Evolutionary conservation across 1,140 invertebrate genomes (phyloP).

Genomic region (Aplysia californica): DNA sequence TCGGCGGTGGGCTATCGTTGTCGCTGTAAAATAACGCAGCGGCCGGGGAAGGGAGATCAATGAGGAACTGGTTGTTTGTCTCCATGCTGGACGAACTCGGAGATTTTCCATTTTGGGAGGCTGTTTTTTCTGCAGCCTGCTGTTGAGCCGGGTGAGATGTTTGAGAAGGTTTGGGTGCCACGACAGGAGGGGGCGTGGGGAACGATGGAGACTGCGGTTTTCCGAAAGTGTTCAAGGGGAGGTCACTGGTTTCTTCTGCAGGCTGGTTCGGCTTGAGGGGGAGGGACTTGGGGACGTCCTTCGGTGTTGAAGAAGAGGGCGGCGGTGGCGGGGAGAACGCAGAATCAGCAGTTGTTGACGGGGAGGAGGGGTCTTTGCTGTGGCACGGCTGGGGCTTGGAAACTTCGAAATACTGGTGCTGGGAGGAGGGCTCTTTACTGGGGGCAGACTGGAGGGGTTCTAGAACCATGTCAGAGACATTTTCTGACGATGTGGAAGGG

Average conservation of each 20-base stretch:
- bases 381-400: constrained; percentile 25
- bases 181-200: no score
- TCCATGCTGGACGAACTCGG: neutral
- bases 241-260: neutral
- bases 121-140: neutral
- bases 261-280: neutral
- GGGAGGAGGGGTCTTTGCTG: no score
- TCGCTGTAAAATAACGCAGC: constrained; percentile 46
- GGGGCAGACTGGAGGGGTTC: neutral
- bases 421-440: neutral
- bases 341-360: no score
- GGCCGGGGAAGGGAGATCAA: constrained; percentile 49
- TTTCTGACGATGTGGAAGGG: neutral
- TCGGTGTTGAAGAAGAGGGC: no score
- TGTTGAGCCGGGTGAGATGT: neutral
- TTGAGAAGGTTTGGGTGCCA: no score
- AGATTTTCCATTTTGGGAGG: neutral
- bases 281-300: neutral
- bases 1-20: constrained; percentile 34
- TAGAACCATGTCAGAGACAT: neutral
- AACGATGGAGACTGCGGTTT: neutral
- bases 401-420: constrained; percentile 22
- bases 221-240: neutral
- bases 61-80: constrained; percentile 29
- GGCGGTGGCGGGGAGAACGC: no score